Evolutionary conservation across 2,113 vertebrate genomes (phyloP).

Genomic region (Psilopsiagon aymara): DNA sequence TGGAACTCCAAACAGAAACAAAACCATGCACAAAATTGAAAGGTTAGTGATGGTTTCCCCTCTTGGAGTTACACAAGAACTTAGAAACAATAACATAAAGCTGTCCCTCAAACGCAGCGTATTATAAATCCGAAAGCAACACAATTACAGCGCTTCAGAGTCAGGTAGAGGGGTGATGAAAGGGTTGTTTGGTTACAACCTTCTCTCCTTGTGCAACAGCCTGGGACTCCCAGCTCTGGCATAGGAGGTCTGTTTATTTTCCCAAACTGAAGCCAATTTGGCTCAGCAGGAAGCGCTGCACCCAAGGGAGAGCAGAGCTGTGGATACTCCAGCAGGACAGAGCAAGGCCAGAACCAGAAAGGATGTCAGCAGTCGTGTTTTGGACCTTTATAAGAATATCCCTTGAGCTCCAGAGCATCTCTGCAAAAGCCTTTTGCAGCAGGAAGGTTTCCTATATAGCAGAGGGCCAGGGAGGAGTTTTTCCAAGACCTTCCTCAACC

Average conservation of each 20-base stretch:
- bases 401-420: background rate
- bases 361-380: accelerated
- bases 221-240: background rate
- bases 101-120: accelerated
- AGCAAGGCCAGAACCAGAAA: background rate
- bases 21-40: background rate
- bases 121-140: background rate
- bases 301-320: background rate
- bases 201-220: background rate
- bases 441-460: accelerated
- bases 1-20: background rate
- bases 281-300: accelerated
- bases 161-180: background rate
- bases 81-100: background rate
- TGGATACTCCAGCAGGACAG: accelerated
- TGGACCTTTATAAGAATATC: background rate
- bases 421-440: background rate
- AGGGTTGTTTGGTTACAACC: background rate
- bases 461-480: background rate
- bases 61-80: background rate
- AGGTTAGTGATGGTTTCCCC: background rate
- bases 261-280: background rate
- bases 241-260: background rate
- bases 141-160: background rate
- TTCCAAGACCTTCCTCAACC: background rate